Evolutionary conservation across 2,797 vertebrate species (phyloP), one percentile per base, ranked within the genome.

Genomic region (Pterois miles): DNA sequence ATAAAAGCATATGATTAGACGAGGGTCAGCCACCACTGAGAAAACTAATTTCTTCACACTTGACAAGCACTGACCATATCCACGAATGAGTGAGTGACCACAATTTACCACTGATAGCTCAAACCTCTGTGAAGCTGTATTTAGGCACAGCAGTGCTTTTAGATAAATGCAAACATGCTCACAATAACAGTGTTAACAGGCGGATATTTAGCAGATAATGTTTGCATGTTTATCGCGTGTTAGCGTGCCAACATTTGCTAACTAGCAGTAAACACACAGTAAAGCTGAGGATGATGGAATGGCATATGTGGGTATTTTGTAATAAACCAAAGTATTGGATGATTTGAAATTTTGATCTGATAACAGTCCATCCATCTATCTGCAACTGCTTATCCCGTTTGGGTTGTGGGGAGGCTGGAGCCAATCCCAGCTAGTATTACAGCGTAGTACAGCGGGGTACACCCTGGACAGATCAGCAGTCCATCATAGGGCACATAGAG

Each of bases 1-100:
- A 91, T 87, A 84, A 86, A 90, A 85, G 77, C 84, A 80, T 83
- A 79, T 74, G 77, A 90, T 89, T 88, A 88, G 72, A 87, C 43
- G 54, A 65, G 57, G 71, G 72, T 71, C 56, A 65, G 74, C 54
- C 63, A 72, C 31, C 62, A 48, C 38, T 72, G 63, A 78, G 69
- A 71, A 83, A 88, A 82, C 67, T 64, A 80, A 84, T 84, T 34
- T 80, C 65, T 71, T 72, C 82, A 87, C 64, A 78, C 75, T 78
- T 71, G 71, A 80, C 43, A 65, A 53, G 60, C 75, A 23, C 67
- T 59, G 80, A 77, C 62, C 63, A 76, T 59, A 27, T 79, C 70
- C 38, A 68, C 50, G 71, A 89, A 74, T 81, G 76, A 72, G 29
- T 38, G 65, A 78, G 48, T 63, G 62, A 74, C 80, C 80, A 74